Percentiles rank a stretch among this genome's conserved stretches.
These are phyloP conservation scores for Nemurella pictetii DNA, from an alignment of 2,888 invertebrate genomes.

Conservation along the genomic window DNA sequence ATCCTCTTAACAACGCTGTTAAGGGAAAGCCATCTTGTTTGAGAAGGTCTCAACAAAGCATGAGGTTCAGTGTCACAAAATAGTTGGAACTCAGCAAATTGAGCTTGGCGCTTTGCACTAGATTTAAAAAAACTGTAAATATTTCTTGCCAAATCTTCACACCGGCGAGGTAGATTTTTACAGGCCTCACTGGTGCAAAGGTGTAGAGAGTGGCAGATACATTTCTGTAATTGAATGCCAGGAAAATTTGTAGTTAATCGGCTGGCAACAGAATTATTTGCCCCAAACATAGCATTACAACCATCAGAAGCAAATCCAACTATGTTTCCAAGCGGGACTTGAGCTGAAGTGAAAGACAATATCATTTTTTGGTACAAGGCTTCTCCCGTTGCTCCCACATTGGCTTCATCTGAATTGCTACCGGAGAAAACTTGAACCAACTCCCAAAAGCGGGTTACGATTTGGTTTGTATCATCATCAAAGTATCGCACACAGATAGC, in stretches of 20 bases:
- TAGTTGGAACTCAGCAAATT: constrained; percentile 43
- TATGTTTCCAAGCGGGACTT: constrained; percentile 46
- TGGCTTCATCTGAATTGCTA: constrained; percentile 19
- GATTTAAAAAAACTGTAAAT: constrained; percentile 45
- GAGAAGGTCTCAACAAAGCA: constrained; percentile 45
- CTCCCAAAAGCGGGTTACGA: constrained; percentile 30
- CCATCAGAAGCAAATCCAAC: constrained; percentile 48
- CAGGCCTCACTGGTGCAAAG: constrained; percentile 47
- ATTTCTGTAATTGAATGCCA: constrained; percentile 45
- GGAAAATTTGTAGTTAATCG: constrained; percentile 42
- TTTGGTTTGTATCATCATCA: constrained; percentile 41
- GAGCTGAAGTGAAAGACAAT: constrained; percentile 13
- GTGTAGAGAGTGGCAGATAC: constrained; percentile 47
- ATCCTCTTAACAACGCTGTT: constrained; percentile 34
- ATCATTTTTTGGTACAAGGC: constrained; percentile 30
- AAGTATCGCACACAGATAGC: constrained; percentile 45
- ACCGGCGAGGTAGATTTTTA: constrained; percentile 45
- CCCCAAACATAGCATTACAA: constrained; percentile 46
- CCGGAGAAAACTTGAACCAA: constrained; percentile 30
- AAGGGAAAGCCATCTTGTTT: constrained; percentile 46
- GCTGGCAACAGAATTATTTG: constrained; percentile 46
- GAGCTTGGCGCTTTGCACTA: constrained; percentile 43
- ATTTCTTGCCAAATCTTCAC: constrained; percentile 46
- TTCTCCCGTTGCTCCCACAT: constrained; percentile 30
- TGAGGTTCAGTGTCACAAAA: constrained; percentile 43